Conservation (phyloP, 2,888 invertebrate species). For the Spisula solida region DNA sequence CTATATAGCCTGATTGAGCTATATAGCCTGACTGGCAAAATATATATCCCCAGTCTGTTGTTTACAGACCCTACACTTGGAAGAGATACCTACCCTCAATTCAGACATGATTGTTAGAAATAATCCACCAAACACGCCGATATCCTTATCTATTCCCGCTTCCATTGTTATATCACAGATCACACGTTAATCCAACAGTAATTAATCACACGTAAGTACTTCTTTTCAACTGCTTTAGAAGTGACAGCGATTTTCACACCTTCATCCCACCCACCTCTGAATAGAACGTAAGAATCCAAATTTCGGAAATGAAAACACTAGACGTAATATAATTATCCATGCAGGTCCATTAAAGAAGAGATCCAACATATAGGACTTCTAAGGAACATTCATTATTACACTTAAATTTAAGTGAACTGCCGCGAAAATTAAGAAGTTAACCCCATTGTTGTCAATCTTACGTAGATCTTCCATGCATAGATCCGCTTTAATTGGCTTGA, state of each 20-base stretch:
- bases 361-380: conserved; percentile 29
- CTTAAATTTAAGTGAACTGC: conserved; percentile 1
- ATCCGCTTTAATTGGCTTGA: conserved; percentile 65
- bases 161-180: conserved; percentile 74
- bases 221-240: conserved; percentile 16
- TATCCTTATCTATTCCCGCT: conserved; percentile 84
- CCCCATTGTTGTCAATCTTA: conserved; percentile 64
- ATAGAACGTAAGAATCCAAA: conserved; percentile 16
- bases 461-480: conserved; percentile 65
- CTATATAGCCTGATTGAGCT: too few species aligned
- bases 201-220: conserved; percentile 27
- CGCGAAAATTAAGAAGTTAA: conserved; percentile 37
- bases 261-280: conserved; percentile 56
- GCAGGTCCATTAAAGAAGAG: neutral
- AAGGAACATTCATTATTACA: conserved; percentile 33
- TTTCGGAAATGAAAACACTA: conserved; percentile 25
- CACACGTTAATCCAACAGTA: conserved; percentile 34
- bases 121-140: conserved; percentile 94
- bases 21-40: too few species aligned
- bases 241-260: conserved; percentile 38
- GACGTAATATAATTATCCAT: neutral
- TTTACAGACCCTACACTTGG: neutral
- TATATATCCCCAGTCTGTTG: too few species aligned
- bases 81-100: conserved; percentile 95
- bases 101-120: conserved; percentile 98